A percentile compares a stretch with the other conserved stretches of the same genome.
These are phyloP conservation scores for Cosmopolites sordidus DNA, from an alignment of 2,888 invertebrate species.

Conservation along the genomic window DNA sequence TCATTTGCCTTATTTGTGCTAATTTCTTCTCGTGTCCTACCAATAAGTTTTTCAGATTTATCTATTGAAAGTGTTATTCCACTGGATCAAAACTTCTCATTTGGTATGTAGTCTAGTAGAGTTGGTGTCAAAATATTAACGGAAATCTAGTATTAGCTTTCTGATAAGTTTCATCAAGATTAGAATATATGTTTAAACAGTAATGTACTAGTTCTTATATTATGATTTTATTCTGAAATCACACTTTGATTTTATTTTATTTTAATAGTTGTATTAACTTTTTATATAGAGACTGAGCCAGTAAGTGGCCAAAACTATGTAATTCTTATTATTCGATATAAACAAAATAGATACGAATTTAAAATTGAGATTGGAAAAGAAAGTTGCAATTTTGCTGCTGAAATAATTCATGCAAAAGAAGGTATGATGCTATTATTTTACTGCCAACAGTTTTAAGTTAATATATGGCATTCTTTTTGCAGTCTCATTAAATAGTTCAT, in stretches of 20 bases:
- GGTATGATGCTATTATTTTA: constrained; percentile 44
- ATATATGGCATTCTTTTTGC: constrained; percentile 26
- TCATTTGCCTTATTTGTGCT: constrained; percentile 57
- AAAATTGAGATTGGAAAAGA: constrained; percentile 56
- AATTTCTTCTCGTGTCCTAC: constrained; percentile 59
- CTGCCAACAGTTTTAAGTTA: neutral
- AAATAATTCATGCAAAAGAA: constrained; percentile 70
- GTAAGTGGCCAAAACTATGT: constrained; percentile 52
- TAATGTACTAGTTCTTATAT: too few relatives aligned
- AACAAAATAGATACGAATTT: constrained; percentile 52
- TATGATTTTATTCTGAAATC: too few relatives aligned
- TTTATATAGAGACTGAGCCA: constrained; percentile 53
- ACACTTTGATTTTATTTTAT: too few relatives aligned
- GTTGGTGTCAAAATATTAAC: neutral
- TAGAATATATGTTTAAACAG: too few relatives aligned
- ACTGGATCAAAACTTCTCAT: constrained; percentile 73
- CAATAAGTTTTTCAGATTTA: constrained; percentile 70
- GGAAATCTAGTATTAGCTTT: too few relatives aligned
- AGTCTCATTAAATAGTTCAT: constrained; percentile 38
- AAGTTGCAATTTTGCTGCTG: constrained; percentile 69
- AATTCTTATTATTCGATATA: constrained; percentile 53
- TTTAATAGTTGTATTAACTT: too few relatives aligned
- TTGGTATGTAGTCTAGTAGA: constrained; percentile 50
- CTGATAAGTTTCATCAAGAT: too few relatives aligned
- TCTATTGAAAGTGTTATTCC: constrained; percentile 77